A percentile compares a stretch with the other conserved stretches of the same genome.
Evolutionary conservation across 2,888 invertebrate species (phyloP).

Genomic region (Cephus pygmeus): DNA sequence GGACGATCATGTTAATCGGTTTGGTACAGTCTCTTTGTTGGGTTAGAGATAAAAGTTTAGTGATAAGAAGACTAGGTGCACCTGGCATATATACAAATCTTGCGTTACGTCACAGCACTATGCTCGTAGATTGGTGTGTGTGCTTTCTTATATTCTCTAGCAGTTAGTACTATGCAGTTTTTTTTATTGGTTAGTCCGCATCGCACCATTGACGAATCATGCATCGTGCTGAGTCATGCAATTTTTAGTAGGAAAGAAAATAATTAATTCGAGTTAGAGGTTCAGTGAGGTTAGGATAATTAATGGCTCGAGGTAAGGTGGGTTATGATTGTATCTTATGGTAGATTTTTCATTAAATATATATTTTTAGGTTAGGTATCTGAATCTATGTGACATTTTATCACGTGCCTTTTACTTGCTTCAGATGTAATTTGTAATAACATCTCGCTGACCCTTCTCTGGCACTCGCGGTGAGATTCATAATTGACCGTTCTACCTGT

Average conservation of each 20-base stretch:
- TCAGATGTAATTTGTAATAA: neutral
- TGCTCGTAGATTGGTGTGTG: neutral
- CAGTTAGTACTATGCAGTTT: constrained; percentile 13
- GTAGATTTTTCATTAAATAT: neutral
- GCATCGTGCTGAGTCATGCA: constrained; percentile 8
- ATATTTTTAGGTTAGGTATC: neutral
- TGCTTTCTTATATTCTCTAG: neutral
- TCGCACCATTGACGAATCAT: constrained; percentile 58
- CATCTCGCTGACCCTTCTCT: neutral
- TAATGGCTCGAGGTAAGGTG: neutral
- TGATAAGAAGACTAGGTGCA: neutral
- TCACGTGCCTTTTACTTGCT: neutral
- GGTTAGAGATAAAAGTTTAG: neutral
- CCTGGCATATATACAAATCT: neutral
- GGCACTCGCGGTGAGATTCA: neutral
- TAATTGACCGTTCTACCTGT: neutral
- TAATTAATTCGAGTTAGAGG: neutral
- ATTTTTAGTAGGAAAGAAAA: neutral
- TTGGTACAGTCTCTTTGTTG: neutral
- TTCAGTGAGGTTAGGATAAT: neutral
- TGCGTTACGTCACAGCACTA: neutral
- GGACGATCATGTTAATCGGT: constrained; percentile 37
- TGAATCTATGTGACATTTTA: neutral
- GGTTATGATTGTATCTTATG: neutral
- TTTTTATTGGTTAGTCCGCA: constrained; percentile 49